Conservation (phyloP, 2,113 vertebrate species). For the Nettapus auritus region DNA sequence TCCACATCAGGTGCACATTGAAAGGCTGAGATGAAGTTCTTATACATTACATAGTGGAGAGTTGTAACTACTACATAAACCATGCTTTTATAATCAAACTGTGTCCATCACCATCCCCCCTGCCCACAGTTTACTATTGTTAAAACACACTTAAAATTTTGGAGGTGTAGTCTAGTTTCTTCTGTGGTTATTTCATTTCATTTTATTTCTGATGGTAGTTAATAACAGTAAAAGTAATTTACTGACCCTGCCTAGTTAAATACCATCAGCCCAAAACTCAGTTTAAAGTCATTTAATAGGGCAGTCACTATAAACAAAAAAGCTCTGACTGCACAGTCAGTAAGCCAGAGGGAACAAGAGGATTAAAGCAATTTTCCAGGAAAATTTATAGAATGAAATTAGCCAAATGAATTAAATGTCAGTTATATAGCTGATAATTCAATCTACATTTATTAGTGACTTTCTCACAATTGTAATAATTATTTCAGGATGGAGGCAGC, state of each 20-base stretch:
- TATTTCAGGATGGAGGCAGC: neutral
- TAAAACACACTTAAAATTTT: neutral
- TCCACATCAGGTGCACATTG: neutral
- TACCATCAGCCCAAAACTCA: neutral
- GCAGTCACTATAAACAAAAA: neutral
- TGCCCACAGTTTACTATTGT: neutral
- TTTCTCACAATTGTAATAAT: neutral
- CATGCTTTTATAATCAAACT: neutral
- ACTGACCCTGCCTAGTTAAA: neutral
- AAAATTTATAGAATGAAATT: neutral
- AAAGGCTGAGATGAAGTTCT: neutral
- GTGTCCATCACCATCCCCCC: neutral
- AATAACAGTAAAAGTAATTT: neutral
- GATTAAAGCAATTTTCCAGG: neutral
- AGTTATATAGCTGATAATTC: neutral
- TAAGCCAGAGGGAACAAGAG: neutral
- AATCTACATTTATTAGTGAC: neutral
- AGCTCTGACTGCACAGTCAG: neutral
- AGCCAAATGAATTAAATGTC: neutral
- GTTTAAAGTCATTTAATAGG: neutral
- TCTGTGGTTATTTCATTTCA: neutral
- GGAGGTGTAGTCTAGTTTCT: too few relatives aligned
- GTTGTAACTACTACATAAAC: neutral
- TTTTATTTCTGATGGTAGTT: neutral
- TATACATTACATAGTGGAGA: neutral